Percentiles rank a stretch among this genome's conserved stretches.
Conservation (phyloP, 2,797 vertebrate species). For the Gobio occitaniae region DNA sequence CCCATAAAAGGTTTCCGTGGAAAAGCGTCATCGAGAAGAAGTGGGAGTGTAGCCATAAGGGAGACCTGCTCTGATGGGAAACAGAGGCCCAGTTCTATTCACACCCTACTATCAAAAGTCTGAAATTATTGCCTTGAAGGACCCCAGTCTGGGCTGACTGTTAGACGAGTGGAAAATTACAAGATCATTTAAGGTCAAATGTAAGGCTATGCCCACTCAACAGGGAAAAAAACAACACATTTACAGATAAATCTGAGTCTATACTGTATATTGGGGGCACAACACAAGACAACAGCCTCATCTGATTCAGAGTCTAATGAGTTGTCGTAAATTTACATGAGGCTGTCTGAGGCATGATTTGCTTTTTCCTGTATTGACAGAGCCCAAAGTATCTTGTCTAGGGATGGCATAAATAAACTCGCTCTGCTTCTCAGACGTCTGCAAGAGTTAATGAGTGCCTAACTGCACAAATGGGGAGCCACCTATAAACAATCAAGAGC, state of each 20-base stretch:
- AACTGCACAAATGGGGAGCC: constrained; percentile 55
- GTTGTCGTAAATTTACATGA: constrained; percentile 60
- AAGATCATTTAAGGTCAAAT: neutral
- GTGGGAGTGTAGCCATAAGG: constrained; percentile 38
- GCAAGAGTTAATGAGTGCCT: constrained; percentile 63
- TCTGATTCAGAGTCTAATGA: constrained; percentile 46
- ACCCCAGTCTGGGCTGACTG: neutral
- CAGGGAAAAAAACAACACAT: neutral
- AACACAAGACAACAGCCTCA: constrained; percentile 1
- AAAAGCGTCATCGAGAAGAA: constrained; percentile 62
- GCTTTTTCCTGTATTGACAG: constrained; percentile 62
- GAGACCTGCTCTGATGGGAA: constrained; percentile 3
- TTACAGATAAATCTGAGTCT: neutral
- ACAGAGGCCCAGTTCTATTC: constrained; percentile 26
- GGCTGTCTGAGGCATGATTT: constrained; percentile 58
- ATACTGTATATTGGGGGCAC: constrained; percentile 33
- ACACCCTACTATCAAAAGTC: constrained; percentile 8
- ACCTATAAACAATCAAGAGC: constrained; percentile 56
- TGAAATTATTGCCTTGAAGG: neutral
- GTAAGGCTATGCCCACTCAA: neutral
- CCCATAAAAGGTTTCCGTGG: constrained; percentile 67
- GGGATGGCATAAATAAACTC: constrained; percentile 68
- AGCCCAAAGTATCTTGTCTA: constrained; percentile 52
- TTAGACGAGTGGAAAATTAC: constrained; percentile 1
- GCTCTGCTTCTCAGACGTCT: constrained; percentile 58